Conservation (phyloP, 2,113 vertebrate species). For the Sebastes schlegelii region DNA sequence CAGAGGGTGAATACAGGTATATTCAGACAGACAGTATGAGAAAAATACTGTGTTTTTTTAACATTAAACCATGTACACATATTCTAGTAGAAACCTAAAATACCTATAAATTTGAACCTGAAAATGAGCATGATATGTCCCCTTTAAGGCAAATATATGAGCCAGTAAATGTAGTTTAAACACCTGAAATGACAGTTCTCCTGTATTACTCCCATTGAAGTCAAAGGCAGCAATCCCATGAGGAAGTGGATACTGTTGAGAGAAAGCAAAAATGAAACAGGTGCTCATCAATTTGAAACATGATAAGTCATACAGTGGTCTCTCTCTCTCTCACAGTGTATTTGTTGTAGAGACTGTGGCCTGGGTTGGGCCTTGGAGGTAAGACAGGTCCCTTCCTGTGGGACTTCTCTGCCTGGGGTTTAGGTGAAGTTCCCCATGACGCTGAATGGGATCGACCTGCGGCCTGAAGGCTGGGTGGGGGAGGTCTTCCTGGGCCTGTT, state of each 20-base stretch:
- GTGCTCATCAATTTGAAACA: neutral
- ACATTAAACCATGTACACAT: no score
- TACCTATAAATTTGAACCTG: no score
- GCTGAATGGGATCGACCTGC: conserved; percentile 66
- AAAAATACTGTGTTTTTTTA: no score
- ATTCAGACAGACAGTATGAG: no score
- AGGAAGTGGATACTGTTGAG: conserved; percentile 86
- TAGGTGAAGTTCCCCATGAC: conserved; percentile 34
- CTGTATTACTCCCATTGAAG: conserved; percentile 79
- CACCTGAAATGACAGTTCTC: conserved; percentile 91
- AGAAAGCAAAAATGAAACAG: conserved; percentile 20
- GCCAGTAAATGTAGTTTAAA: neutral
- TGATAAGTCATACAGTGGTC: neutral
- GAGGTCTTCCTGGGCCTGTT: conserved; percentile 88
- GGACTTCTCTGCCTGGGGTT: conserved; percentile 76
- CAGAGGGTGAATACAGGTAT: no score
- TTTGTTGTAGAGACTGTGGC: conserved; percentile 95
- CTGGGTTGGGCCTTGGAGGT: conserved; percentile 93
- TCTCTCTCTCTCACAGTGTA: conserved; percentile 87
- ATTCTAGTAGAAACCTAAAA: no score
- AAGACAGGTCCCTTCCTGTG: conserved; percentile 86
- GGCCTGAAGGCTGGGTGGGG: conserved; percentile 82
- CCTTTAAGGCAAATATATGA: neutral
- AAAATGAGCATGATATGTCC: no score
- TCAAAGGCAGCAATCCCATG: conserved; percentile 86